Base-by-base conservation (phyloP, 2,888 invertebrate species). In the Amorpha juglandis region DNA sequence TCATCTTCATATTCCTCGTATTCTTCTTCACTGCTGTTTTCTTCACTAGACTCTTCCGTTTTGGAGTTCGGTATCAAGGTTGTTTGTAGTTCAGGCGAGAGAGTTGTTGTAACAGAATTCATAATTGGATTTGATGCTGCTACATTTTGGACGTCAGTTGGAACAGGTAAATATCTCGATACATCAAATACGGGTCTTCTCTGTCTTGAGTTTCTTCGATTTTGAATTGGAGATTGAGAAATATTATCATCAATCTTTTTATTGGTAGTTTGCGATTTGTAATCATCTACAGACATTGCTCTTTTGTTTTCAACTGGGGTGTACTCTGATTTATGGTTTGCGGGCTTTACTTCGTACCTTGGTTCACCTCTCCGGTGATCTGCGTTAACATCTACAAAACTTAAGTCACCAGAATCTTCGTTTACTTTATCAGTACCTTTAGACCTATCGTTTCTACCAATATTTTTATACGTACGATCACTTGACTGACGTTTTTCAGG, bases 331-430 rank as follows among this genome's bases (percentile, higher is more conserved):
- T 91, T 92, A 66, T 92, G 92, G 73, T 92, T 92, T 62, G 68
- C 33, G 38, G 80, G 82, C 70, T 82, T 83, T 14, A 90, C 69
- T 81, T 93, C 93, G 71, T 90, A 93, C 68, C 87, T 85, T 1
- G 93, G 93, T 78, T 93, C 93, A 62, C 90, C 90, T 76, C 88
- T 83, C 27, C 92, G 82, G 48, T 81, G 74, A 69, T 91, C 91
- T 27, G 79, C 63, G 70, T 80, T 91, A 0, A 91, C 81, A 69
- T 91, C 89, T 27, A 90, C 72, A 77, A 92, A 85, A 64, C 77
- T 79, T 48, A 78, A 42, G 66, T 82, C 81, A 45, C 69, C 63
- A 6, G 70, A 66, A 14, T 70, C 74, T 66, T 72, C 74, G 47
- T 75, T 81, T 67, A 78, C 70, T 58, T 72, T 71, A 38, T 72